phyloP scores from a whole-genome alignment of 2,888 invertebrate genomes.

The Meiosimyza decipiens region DNA sequence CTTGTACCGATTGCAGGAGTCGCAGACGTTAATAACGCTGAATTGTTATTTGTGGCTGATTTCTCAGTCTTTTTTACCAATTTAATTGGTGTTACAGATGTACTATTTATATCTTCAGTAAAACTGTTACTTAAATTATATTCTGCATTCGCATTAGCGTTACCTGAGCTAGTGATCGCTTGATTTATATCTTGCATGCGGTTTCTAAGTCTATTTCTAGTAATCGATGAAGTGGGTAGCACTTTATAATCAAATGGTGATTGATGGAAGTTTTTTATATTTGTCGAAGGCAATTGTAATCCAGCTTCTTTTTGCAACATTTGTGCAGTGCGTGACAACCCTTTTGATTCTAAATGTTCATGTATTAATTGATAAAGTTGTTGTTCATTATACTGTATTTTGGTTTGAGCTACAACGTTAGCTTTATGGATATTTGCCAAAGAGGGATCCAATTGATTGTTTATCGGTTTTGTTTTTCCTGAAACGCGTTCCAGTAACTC shows the following conservation, averaged over 20 bases:
- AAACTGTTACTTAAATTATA: constrained; percentile 43
- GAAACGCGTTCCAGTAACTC: constrained; percentile 90
- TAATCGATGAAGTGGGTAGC: constrained; percentile 51
- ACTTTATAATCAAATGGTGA: constrained; percentile 65
- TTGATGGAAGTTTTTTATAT: constrained; percentile 63
- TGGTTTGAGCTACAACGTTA: constrained; percentile 95
- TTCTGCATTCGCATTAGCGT: constrained; percentile 27
- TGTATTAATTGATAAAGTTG: constrained; percentile 93
- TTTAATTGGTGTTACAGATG: constrained; percentile 56
- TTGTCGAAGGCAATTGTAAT: constrained; percentile 66
- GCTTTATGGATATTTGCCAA: constrained; percentile 91
- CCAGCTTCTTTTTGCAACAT: constrained; percentile 82
- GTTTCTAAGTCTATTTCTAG: constrained; percentile 58
- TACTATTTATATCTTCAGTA: constrained; percentile 39
- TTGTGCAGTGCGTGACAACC: constrained; percentile 78
- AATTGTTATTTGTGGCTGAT: constrained; percentile 39
- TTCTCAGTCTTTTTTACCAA: constrained; percentile 55
- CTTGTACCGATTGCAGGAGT: constrained; percentile 28
- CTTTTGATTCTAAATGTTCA: constrained; percentile 84
- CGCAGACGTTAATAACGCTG: constrained; percentile 1
- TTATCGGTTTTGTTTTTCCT: constrained; percentile 84
- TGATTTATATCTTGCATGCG: constrained; percentile 62
- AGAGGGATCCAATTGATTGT: constrained; percentile 85
- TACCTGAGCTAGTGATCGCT: constrained; percentile 42
- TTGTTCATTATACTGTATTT: constrained; percentile 93